A percentile compares a stretch with the other conserved stretches of the same genome.
Conservation (phyloP, 2,797 vertebrate genomes). For the Paguma larvata region DNA sequence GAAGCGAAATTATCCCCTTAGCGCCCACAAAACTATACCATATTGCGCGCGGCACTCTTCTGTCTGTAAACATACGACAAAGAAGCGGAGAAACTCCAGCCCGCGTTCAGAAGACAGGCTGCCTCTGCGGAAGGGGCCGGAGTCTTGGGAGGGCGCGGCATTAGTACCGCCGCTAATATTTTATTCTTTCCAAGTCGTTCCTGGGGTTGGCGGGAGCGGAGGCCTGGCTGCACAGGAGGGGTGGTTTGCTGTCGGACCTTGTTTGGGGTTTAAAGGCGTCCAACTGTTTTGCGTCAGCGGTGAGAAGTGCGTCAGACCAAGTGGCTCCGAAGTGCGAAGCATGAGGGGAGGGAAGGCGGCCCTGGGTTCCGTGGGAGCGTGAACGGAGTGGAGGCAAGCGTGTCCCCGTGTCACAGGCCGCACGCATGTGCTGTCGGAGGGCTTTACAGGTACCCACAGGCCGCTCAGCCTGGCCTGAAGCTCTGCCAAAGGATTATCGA, state of each 20-base stretch:
- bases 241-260: slow-evolving; percentile 65
- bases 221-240: background rate
- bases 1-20: background rate
- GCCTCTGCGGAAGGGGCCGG: background rate
- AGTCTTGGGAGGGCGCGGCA: background rate
- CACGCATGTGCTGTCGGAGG: background rate
- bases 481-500: background rate
- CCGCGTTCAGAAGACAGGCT: background rate
- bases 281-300: slow-evolving; percentile 70
- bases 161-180: background rate
- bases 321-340: background rate
- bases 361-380: background rate
- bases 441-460: background rate
- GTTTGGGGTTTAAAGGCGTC: slow-evolving; percentile 61
- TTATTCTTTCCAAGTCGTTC: background rate
- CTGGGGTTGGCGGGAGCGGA: background rate
- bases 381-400: background rate
- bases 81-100: background rate
- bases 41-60: background rate
- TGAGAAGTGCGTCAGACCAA: slow-evolving; percentile 45
- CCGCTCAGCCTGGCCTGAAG: background rate
- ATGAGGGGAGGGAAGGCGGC: slow-evolving; percentile 25
- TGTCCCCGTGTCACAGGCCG: background rate
- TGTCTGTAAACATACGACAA: background rate
- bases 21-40: background rate